Evolutionary conservation across 2,888 invertebrate genomes (phyloP), one percentile per base, ranked within the genome.

Genomic region (Lasioglossum lativentre): DNA sequence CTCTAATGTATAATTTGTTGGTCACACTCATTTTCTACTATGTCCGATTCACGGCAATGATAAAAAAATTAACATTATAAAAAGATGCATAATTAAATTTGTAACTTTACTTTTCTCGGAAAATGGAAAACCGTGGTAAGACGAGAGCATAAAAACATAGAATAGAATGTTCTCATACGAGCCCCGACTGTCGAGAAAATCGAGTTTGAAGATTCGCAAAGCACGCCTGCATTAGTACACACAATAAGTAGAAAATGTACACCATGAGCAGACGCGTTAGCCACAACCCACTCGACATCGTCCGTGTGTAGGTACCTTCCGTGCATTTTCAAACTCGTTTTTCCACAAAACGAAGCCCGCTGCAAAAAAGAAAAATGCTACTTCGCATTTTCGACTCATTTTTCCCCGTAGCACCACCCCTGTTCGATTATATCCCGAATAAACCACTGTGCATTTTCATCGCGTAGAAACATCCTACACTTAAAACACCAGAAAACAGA

Each of bases 211-310:
- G 59, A 59, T 59, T 59, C 27, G 27, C 59, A 59, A 27, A 27
- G 27, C 27, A 59, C 27, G 16, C 4, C 59, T 59, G 59, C 14
- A 59, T 59, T 59, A 59, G 59, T 59, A 59, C 59, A 27, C 59
- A 27, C 59, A 59, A 59, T 59, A 59, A 59, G 59, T 59, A 59
- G 59, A 59, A 30, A 71, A 56, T 59, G 71, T 59, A 56, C 38
- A 73, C 27, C 34, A n/a, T 59, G 27, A 59, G 27, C 27, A 59
- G 59, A 59, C 59, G 5, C 59, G 27, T 27, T 59, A 4, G n/a
- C 59, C 59, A 27, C 59, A 27, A 27, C 4, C 27, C 27, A 12
- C 59, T 4, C 56, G n/a, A 56, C 56, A 14, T 27, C 59, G 27
- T 27, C 4, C 27, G 59, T 1, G 27, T 5, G 27, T 23, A 23